Percentiles rank a stretch among this genome's conserved stretches.
These are phyloP conservation scores for Callinectes sapidus DNA, from an alignment of 2,888 invertebrate species.

Conservation along the genomic window DNA sequence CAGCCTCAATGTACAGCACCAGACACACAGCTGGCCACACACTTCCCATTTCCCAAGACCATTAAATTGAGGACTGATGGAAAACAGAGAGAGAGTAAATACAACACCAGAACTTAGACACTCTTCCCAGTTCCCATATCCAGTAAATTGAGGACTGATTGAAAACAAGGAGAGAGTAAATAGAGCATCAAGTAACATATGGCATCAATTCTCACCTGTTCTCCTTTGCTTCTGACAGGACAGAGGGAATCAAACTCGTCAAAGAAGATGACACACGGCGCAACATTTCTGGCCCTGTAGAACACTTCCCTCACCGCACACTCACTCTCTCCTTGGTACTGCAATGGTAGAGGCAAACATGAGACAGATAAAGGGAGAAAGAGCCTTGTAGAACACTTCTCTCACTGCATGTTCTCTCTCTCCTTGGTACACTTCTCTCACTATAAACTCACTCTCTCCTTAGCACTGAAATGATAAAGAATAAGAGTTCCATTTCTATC, in stretches of 20 bases:
- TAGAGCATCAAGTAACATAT: not conserved
- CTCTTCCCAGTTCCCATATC: not conserved
- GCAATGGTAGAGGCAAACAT: constrained; percentile 22
- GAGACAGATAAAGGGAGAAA: not conserved
- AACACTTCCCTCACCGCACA: constrained; percentile 97
- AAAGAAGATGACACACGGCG: constrained; percentile 99
- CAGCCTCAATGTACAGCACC: too few species aligned
- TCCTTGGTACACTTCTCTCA: too few species aligned
- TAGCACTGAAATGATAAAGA: too few species aligned
- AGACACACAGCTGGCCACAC: too few species aligned
- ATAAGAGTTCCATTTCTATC: too few species aligned
- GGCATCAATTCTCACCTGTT: constrained; percentile 54
- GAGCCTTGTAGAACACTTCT: too few species aligned
- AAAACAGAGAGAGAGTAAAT: too few species aligned
- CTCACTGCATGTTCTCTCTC: too few species aligned
- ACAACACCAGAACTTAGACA: not conserved
- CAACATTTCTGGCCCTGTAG: constrained; percentile 93
- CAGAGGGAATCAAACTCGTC: constrained; percentile 98
- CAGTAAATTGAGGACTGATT: not conserved
- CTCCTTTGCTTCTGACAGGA: constrained; percentile 73
- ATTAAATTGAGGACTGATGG: too few species aligned
- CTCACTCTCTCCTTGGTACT: constrained; percentile 99
- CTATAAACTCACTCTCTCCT: too few species aligned
- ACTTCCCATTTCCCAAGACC: too few species aligned
- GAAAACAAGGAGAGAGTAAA: not conserved